A percentile compares a stretch with the other conserved stretches of the same genome.
Evolutionary conservation across 2,888 invertebrate genomes (phyloP).

Genomic region (Ephialtes manifestator): DNA sequence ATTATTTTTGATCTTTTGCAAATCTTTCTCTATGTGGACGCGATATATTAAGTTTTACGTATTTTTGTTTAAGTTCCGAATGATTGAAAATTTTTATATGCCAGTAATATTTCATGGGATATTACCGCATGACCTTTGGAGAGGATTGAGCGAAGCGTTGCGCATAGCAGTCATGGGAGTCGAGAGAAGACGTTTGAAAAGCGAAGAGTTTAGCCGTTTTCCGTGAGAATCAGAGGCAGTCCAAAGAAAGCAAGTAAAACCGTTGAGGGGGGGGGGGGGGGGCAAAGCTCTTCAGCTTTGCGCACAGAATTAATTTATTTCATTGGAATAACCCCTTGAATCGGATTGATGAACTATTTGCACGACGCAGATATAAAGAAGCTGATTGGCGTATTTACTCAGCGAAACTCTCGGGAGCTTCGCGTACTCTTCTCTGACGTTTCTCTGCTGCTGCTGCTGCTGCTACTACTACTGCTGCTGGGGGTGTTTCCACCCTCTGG

Average conservation of each 20-base stretch:
- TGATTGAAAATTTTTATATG: too few relatives aligned
- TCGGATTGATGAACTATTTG: constrained; percentile 84
- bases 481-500: constrained; percentile 57
- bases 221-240: not conserved
- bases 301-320: constrained; percentile 81
- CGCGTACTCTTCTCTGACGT: constrained; percentile 45
- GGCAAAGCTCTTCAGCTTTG: constrained; percentile 29
- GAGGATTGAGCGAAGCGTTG: constrained; percentile 1
- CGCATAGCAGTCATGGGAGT: not conserved
- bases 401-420: constrained; percentile 74
- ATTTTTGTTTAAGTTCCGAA: too few relatives aligned
- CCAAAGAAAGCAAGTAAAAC: constrained; percentile 25
- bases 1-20: too few relatives aligned
- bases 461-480: constrained; percentile 1
- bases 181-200: not conserved
- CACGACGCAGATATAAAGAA: constrained; percentile 80
- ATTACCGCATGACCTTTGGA: not conserved
- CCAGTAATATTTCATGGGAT: not conserved
- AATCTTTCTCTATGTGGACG: too few relatives aligned
- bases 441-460: constrained; percentile 29
- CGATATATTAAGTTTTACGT: too few relatives aligned
- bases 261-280: too few relatives aligned
- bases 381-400: constrained; percentile 84
- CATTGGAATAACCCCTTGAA: constrained; percentile 80
- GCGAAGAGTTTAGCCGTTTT: not conserved